A percentile compares a stretch with the other conserved stretches of the same genome.
phyloP scores from a whole-genome alignment of 2,888 invertebrate species.

The Dinocampus coccinellae region DNA sequence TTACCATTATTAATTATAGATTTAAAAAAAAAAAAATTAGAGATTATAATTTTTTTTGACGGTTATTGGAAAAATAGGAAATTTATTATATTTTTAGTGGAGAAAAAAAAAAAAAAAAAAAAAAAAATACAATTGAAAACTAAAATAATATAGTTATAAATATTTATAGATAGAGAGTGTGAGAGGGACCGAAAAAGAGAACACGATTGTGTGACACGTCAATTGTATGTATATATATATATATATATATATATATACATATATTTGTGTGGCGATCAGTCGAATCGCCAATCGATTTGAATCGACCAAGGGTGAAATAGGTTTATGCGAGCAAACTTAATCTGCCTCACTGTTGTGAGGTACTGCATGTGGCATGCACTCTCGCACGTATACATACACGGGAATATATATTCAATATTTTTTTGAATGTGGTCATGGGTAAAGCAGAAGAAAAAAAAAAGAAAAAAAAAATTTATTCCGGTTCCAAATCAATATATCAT shows the following conservation, averaged over 20 bases:
- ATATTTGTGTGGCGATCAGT: slow-evolving; percentile 17
- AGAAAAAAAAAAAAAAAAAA: too few relatives aligned
- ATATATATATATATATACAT: too few relatives aligned
- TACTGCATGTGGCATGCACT: neutral
- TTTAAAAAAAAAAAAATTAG: too few relatives aligned
- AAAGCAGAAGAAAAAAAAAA: too few relatives aligned
- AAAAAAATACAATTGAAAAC: slow-evolving; percentile 8
- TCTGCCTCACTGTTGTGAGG: slow-evolving; percentile 20
- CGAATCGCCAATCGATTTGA: slow-evolving; percentile 48
- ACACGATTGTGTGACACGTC: slow-evolving; percentile 25
- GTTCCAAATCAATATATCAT: slow-evolving; percentile 47
- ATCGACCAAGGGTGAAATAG: slow-evolving; percentile 53
- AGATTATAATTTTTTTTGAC: too few relatives aligned
- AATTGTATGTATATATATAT: slow-evolving; percentile 36
- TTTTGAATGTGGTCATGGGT: slow-evolving; percentile 35
- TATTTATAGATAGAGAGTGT: neutral
- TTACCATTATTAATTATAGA: too few relatives aligned
- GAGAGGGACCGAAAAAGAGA: neutral
- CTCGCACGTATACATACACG: neutral
- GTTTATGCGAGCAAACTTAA: slow-evolving; percentile 47
- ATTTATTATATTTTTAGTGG: too few relatives aligned
- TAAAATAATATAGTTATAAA: neutral
- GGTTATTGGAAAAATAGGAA: too few relatives aligned
- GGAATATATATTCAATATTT: too few relatives aligned
- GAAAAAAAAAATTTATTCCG: slow-evolving; percentile 45